phyloP scores from a whole-genome alignment of 2,113 vertebrate species.

The Panthera leo region DNA sequence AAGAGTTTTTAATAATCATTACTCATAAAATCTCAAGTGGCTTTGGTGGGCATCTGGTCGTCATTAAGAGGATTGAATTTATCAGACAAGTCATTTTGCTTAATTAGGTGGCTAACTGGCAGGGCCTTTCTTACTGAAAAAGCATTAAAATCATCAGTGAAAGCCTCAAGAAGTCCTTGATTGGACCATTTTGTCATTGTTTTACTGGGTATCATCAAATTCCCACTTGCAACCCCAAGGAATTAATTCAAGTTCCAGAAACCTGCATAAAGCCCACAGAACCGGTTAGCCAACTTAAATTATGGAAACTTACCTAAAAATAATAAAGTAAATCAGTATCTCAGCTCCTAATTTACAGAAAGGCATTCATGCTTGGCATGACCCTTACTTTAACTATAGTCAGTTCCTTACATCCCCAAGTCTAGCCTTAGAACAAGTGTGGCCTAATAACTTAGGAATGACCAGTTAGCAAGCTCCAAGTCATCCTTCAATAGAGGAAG shows the following conservation, averaged over 20 bases:
- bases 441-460: neutral
- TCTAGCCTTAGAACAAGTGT: neutral
- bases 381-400: neutral
- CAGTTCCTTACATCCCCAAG: neutral
- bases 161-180: conserved; percentile 65
- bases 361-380: neutral
- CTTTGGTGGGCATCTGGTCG: conserved; percentile 86
- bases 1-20: conserved; percentile 78
- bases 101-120: conserved; percentile 82
- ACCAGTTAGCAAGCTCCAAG: neutral
- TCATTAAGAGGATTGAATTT: conserved; percentile 89
- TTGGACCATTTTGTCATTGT: neutral
- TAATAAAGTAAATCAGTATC: neutral
- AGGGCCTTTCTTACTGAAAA: conserved; percentile 65
- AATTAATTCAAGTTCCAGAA: conserved; percentile 9
- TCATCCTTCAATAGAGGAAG: neutral
- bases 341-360: neutral
- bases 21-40: conserved; percentile 75
- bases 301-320: neutral
- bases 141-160: conserved; percentile 63
- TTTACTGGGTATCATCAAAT: conserved; percentile 25
- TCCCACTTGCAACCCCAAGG: neutral
- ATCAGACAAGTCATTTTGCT: conserved; percentile 86
- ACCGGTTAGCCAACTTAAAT: neutral
- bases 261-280: neutral